Evolutionary conservation across 2,888 invertebrate species (phyloP), one percentile per base, ranked within the genome.

Genomic region (Teinopalpus imperialis): DNA sequence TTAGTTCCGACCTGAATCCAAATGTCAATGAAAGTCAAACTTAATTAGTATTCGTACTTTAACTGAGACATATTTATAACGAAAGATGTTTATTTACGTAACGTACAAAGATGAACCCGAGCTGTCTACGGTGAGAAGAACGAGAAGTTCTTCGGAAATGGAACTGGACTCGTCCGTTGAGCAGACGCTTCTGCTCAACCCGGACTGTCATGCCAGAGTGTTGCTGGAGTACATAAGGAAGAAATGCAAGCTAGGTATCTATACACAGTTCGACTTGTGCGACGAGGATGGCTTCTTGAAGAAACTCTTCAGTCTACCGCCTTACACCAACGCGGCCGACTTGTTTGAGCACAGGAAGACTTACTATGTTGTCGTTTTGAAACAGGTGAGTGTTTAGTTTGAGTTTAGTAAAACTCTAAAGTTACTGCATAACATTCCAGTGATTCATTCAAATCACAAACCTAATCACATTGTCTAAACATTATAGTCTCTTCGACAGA

Each of bases 201-300:
- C 87, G 0, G 57, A 70, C 16, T 83, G 87, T 21, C 75, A 70
- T 0, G 74, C 83, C 1, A 59, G 87, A 23, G 69, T 83, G 3
- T 80, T 88, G 77, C 57, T 87, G 51, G 87, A 87, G 53, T 85
- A 80, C 43, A 81, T 87, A 4, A 57, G 87, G 49, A 81, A 77
- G 59, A 71, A 66, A 41, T 87, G 85, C 53, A 68, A 59, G n/a
- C 56, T 85, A 5, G 85, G 80, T 0, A 47, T 51, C 0, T 77
- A 59, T 49, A 75, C 85, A 0, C 55, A 66, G 29, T 88, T 85
- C 46, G 87, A 88, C 30, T 47, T 88, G 14, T 78, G 83, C 26
- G 83, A 82, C 23, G 75, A 74, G 1, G 53, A 36, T 1, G 87
- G 87, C 0, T 20, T 9, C 0, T 45, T 83, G 2, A 75, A 66